Evolutionary conservation across 2,888 invertebrate species (phyloP).

Genomic region (Chrysina gloriosa): DNA sequence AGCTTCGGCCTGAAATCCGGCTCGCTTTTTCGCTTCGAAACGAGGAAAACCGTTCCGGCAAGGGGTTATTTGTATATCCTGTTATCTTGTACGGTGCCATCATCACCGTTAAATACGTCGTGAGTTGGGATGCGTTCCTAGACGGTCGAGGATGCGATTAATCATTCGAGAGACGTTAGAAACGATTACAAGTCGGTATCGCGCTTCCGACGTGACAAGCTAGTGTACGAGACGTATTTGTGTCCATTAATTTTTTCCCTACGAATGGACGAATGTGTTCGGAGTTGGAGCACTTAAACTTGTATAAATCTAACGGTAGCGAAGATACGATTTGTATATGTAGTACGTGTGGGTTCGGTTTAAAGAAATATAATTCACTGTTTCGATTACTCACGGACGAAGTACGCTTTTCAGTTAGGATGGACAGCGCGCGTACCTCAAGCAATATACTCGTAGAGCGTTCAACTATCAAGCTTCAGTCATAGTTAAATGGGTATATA

Average conservation of each 20-base stretch:
- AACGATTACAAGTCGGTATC: slow-evolving; percentile 20
- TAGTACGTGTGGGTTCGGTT: too few relatives aligned
- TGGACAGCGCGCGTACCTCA: too few relatives aligned
- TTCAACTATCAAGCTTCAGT: too few relatives aligned
- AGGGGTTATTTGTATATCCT: slow-evolving; percentile 11
- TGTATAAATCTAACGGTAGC: too few relatives aligned
- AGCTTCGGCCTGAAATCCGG: not conserved
- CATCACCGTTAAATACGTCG: not conserved
- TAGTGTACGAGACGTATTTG: slow-evolving; percentile 9
- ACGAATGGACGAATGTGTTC: too few relatives aligned
- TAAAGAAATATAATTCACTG: too few relatives aligned
- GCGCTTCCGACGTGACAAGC: slow-evolving; percentile 6
- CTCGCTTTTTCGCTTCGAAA: slow-evolving; percentile 9
- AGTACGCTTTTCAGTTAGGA: too few relatives aligned
- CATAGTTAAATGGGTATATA: too few relatives aligned
- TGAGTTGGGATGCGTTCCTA: not conserved
- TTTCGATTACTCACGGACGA: too few relatives aligned
- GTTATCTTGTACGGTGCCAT: not conserved
- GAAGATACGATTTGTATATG: too few relatives aligned
- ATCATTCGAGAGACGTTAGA: slow-evolving; percentile 1
- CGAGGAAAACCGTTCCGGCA: not conserved
- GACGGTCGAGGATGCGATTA: slow-evolving; percentile 16
- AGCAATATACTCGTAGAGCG: too few relatives aligned
- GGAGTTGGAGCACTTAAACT: too few relatives aligned
- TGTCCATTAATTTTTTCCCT: not conserved